phyloP scores from a whole-genome alignment of 2,888 invertebrate species.

The Lycia hirtaria region DNA sequence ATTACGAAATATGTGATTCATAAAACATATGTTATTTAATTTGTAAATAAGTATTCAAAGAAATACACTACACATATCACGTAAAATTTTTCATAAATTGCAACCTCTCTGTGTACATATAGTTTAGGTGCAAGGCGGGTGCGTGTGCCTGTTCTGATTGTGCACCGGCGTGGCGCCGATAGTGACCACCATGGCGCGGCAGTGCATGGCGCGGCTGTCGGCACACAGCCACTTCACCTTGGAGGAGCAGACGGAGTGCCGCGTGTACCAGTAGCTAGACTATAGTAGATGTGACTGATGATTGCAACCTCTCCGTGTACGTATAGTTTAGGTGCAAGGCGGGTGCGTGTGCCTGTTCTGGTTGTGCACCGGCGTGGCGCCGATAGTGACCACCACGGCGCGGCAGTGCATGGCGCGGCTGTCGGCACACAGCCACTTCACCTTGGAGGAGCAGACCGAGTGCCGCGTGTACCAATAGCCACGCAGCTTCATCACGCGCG shows the following conservation, averaged over 20 bases:
- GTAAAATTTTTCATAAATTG: too few species aligned
- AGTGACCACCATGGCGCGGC: slow-evolving; percentile 74
- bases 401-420: slow-evolving; percentile 69
- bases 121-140: slow-evolving; percentile 53
- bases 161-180: slow-evolving; percentile 73
- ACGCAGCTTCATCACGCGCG: slow-evolving; percentile 71
- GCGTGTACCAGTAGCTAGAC: slow-evolving; percentile 72
- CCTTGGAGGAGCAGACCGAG: slow-evolving; percentile 76
- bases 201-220: slow-evolving; percentile 67
- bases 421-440: slow-evolving; percentile 75
- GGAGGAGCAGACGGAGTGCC: slow-evolving; percentile 78
- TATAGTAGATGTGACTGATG: too few species aligned
- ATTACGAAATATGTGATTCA: too few species aligned
- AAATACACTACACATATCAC: too few species aligned
- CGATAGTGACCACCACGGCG: slow-evolving; percentile 75
- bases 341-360: slow-evolving; percentile 75
- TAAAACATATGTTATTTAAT: too few species aligned
- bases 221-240: slow-evolving; percentile 76
- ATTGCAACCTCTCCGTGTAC: not conserved
- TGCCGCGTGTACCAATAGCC: slow-evolving; percentile 76
- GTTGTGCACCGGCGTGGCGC: slow-evolving; percentile 67
- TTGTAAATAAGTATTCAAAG: too few species aligned
- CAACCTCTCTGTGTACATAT: too few species aligned
- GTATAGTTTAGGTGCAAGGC: slow-evolving; percentile 41
- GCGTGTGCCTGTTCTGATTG: slow-evolving; percentile 72